A percentile compares a stretch with the other conserved stretches of the same genome.
Evolutionary conservation across 2,113 vertebrate species (phyloP).

Genomic region (Python bivittatus): DNA sequence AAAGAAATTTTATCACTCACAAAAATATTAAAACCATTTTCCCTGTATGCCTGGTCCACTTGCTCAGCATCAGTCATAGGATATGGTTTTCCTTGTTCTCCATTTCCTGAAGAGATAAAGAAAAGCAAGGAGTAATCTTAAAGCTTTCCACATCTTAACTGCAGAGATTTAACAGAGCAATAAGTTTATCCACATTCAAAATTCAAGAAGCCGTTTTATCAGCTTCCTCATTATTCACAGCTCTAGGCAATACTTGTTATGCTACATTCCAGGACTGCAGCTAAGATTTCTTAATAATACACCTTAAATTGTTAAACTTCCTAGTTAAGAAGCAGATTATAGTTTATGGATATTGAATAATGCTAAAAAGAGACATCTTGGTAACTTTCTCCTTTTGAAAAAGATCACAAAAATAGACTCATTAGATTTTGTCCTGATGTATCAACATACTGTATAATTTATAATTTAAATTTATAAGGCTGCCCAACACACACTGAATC

Average conservation of each 20-base stretch:
- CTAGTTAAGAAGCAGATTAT: not conserved
- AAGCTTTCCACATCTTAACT: constrained; percentile 46
- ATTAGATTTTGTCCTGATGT: not conserved
- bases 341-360: not conserved
- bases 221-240: not conserved
- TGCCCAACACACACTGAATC: not conserved
- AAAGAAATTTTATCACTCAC: constrained; percentile 95
- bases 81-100: constrained; percentile 92
- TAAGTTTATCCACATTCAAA: constrained; percentile 22
- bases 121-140: constrained; percentile 46
- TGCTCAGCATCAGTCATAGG: constrained; percentile 87
- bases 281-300: constrained; percentile 34
- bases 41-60: constrained; percentile 93
- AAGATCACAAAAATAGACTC: not conserved
- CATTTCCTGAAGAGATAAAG: constrained; percentile 79
- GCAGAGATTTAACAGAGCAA: not conserved
- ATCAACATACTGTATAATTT: not conserved
- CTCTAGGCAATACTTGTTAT: not conserved
- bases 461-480: not conserved
- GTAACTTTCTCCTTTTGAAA: not conserved
- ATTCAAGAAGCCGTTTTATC: constrained; percentile 20
- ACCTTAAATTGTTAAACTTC: not conserved
- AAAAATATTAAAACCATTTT: constrained; percentile 99
- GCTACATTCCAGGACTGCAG: not conserved
- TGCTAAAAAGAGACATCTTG: not conserved